A percentile compares a stretch with the other conserved stretches of the same genome.
Conservation (phyloP, 2,797 vertebrate genomes). For the Falco naumanni region DNA sequence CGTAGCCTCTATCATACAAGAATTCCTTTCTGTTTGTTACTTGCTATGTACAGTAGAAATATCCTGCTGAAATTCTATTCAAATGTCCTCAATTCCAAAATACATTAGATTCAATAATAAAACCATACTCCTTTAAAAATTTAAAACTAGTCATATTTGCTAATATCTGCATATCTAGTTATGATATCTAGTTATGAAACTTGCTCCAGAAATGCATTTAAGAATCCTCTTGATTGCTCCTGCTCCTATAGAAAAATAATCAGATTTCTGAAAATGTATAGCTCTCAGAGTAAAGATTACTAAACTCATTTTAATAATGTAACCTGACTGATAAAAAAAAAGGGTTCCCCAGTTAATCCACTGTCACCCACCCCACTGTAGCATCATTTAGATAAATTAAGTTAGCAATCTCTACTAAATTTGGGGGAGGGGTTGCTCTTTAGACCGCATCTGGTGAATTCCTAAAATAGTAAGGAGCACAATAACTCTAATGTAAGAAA, state of each 20-base stretch:
- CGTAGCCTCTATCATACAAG: neutral
- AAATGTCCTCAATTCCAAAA: neutral
- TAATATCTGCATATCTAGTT: neutral
- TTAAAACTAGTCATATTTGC: neutral
- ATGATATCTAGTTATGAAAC: neutral
- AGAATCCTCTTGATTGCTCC: neutral
- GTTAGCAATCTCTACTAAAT: slow-evolving; percentile 10
- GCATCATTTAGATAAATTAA: slow-evolving; percentile 51
- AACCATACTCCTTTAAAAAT: neutral
- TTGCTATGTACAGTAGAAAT: neutral
- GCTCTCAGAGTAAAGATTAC: neutral
- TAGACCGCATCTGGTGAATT: slow-evolving; percentile 23
- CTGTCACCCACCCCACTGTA: neutral
- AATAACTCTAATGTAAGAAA: slow-evolving; percentile 28
- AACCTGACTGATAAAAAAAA: neutral
- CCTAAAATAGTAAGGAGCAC: slow-evolving; percentile 37
- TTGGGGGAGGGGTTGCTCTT: neutral
- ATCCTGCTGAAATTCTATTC: neutral
- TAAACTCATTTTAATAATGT: slow-evolving; percentile 22
- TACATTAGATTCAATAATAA: neutral
- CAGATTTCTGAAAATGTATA: neutral
- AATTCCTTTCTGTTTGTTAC: neutral
- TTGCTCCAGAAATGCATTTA: neutral
- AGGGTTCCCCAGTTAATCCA: slow-evolving; percentile 26
- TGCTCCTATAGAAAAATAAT: neutral